Evolutionary conservation across 2,113 vertebrate genomes (phyloP).

Genomic region (Melanocharis versteri): DNA sequence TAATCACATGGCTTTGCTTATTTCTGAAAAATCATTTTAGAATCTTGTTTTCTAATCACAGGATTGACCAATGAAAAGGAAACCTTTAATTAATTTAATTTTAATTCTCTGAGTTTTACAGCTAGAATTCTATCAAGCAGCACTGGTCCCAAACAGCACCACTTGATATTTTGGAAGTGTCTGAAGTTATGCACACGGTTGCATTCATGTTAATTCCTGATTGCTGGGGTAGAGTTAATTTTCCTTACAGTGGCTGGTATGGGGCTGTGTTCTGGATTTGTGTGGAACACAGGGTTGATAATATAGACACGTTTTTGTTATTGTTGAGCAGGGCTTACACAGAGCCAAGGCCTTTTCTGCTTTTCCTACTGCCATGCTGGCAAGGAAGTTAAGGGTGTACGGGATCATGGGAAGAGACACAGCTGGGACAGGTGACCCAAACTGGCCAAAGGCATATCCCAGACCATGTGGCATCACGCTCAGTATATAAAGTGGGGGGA

Average conservation of each 20-base stretch:
- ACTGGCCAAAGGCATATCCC: not conserved
- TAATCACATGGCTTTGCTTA: not conserved
- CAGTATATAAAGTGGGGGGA: not conserved
- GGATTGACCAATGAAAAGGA: not conserved
- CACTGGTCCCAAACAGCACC: not conserved
- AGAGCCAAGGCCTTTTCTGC: not conserved
- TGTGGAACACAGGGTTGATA: not conserved
- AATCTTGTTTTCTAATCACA: not conserved
- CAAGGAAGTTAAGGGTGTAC: not conserved
- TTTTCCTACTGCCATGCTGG: rapidly evolving
- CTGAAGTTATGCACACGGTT: not conserved
- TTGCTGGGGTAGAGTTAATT: not conserved
- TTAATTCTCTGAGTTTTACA: not conserved
- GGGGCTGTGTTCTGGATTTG: not conserved
- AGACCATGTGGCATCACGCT: not conserved
- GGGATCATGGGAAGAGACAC: not conserved
- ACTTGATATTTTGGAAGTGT: not conserved
- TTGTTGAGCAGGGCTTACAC: not conserved
- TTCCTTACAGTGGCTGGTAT: not conserved
- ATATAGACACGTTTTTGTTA: rapidly evolving
- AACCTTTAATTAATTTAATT: not conserved
- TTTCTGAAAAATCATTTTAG: not conserved
- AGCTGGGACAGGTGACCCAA: not conserved
- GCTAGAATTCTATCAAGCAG: not conserved
- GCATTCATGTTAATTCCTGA: not conserved